Evolutionary conservation across 2,113 vertebrate genomes (phyloP), one percentile per base, ranked within the genome.

Genomic region (Bettongia penicillata): DNA sequence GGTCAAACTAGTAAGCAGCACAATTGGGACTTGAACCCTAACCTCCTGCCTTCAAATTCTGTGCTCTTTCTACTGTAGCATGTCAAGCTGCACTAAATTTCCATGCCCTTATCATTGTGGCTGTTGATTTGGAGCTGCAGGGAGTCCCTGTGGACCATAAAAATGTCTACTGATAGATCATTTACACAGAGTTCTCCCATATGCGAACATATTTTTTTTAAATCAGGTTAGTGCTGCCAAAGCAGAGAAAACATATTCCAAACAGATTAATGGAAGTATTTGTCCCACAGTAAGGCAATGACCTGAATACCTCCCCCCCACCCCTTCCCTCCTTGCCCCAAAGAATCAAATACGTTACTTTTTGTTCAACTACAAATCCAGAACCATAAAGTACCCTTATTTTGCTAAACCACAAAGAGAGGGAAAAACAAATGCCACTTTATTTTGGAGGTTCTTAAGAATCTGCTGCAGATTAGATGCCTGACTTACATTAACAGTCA

Each of bases 401-500:
- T 49, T 47, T 68, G 0, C 23, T 93, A 43, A 94, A 95, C 31
- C 47, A 53, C 51, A 77, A 95, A 95, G 68, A 0, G 10, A 95
- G 28, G 8, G 37, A 92, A 16, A 28, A 94, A 92, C 24, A 94
- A 95, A 22, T 22, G 3, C 3, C n/a, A 89, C 14, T 1, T 92
- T 52, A 43, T 55, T 12, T 8, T n/a, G 22, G 28, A 91, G 16
- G 61, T 12, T 93, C 95, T 55, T 25, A 84, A 53, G n/a, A 91
- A 22, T 55, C 43, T 53, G 31, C 10, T 10, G 77, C 49, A 92
- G n/a, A 48, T 16, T 16, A 49, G 4, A 95, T 0, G 16, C 0
- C 23, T 6, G 9, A 43, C 9, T 23, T 0, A 25, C 47, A 55
- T 0, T 0, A 0, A 50, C 53, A 26, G 90, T 92, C 0, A 0